Base-by-base conservation (phyloP, 2,113 vertebrate species). In the Polypterus bichir region DNA sequence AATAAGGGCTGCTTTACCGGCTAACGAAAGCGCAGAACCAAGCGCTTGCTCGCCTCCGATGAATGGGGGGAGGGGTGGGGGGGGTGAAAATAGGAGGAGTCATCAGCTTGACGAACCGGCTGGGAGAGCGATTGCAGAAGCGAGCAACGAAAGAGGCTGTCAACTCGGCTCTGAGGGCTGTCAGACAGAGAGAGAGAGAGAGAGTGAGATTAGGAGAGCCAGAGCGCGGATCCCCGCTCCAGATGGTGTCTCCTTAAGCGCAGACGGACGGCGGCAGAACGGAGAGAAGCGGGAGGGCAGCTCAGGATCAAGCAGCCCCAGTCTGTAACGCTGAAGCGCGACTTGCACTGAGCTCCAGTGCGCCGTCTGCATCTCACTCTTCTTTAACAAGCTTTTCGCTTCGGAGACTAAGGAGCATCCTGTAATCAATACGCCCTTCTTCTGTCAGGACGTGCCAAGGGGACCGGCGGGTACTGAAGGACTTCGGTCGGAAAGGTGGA, bases 191-290 rank as follows among this genome's bases (percentile, higher is more conserved):
- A 69, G 73, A 62, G 66, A 65, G 71, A 70, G 79, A 69, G 65
- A 48, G 71, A 66, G 69, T 66, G 71, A 64, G 70, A 74, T 71
- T 70, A 73, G 72, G 69, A 75, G 78, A 74, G 61, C 66, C 61
- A 58, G 65, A 69, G 65, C 54, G 65, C 68, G 68, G 66, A 69
- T 72, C 72, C 68, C 72, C 68, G 65, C 74, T 86, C 84, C 86
- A 86, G 84, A 88, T 86, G 86, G 86, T 82, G 78, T 80, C 83
- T 27, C 27, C 27, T 76, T 88, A 86, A 88, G 82, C 82, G 80
- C 81, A 83, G 81, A 85, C 86, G 85, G 84, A 84, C 82, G 78
- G 81, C 76, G 77, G 74, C 76, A 77, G 75, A 73, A 75, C 73
- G 79, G 79, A 83, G 76, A 83, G 72, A 74, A 48, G 73, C 72